Evolutionary conservation across 2,113 vertebrate genomes (phyloP).

Genomic region (Ptychochromis oligacanthus): DNA sequence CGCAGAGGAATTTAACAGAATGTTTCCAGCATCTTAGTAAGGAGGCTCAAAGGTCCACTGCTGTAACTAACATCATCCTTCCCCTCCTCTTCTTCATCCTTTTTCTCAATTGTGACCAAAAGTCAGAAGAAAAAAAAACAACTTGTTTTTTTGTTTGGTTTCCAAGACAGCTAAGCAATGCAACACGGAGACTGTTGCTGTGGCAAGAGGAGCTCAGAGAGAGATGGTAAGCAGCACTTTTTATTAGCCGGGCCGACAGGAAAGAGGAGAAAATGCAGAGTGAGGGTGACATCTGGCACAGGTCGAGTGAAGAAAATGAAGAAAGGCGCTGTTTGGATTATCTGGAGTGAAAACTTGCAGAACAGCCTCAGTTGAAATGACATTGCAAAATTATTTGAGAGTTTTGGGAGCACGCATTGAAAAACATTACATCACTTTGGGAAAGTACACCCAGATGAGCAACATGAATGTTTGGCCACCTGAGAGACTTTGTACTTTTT

Average conservation of each 20-base stretch:
- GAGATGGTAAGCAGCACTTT: background rate
- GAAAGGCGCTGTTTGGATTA: constrained; percentile 18
- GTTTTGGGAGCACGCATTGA: constrained; percentile 6
- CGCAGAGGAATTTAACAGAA: background rate
- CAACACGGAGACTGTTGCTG: background rate
- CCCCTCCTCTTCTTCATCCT: constrained; percentile 14
- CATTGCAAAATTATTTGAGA: constrained; percentile 40
- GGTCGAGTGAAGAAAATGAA: constrained; percentile 22
- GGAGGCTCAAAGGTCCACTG: constrained; percentile 6
- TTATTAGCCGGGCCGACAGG: background rate
- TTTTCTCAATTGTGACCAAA: background rate
- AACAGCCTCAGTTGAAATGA: constrained; percentile 42
- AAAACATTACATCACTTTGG: constrained; percentile 51
- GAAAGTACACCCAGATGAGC: constrained; percentile 52
- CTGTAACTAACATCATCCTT: constrained; percentile 17
- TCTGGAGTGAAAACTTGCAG: constrained; percentile 20
- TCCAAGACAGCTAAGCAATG: constrained; percentile 23
- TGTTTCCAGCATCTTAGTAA: constrained; percentile 34
- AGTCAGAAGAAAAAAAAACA: background rate
- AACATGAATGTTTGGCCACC: constrained; percentile 10
- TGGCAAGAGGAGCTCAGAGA: background rate
- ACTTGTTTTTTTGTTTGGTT: constrained; percentile 16
- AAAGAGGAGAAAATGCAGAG: background rate
- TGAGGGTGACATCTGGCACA: constrained; percentile 43
- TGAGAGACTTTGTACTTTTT: constrained; percentile 20